These are phyloP conservation scores for Philotrypesis tridentata DNA, from an alignment of 1,140 invertebrate species.

Conservation along the genomic window DNA sequence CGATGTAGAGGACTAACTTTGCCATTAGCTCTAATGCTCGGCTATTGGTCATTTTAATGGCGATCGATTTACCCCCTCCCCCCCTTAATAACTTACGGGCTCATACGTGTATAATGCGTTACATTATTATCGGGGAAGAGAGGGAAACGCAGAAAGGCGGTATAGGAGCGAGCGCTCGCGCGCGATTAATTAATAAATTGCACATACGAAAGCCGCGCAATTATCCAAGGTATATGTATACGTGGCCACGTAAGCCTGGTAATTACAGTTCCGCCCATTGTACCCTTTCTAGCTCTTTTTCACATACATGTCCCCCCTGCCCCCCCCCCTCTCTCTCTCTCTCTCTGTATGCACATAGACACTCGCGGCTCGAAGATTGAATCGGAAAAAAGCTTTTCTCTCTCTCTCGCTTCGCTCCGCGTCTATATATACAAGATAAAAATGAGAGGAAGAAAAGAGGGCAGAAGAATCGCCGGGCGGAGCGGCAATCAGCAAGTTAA, in stretches of 20 bases:
- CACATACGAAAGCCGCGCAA: neutral
- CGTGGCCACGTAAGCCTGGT: neutral
- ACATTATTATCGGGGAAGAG: neutral
- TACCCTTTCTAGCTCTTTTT: too few relatives aligned
- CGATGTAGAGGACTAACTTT: neutral
- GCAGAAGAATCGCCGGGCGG: neutral
- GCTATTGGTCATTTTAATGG: neutral
- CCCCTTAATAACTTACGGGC: too few relatives aligned
- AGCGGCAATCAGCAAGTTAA: constrained; percentile 22
- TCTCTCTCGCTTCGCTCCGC: too few relatives aligned
- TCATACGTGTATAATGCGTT: neutral
- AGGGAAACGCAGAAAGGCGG: neutral
- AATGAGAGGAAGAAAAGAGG: neutral
- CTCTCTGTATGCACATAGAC: neutral
- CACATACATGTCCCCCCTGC: too few relatives aligned
- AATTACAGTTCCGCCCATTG: constrained; percentile 18
- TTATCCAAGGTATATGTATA: neutral
- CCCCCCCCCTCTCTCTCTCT: too few relatives aligned
- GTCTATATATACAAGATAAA: neutral
- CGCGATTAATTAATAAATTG: neutral
- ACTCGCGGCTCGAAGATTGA: neutral
- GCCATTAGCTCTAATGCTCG: neutral
- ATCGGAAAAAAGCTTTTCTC: neutral
- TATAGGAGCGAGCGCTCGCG: too few relatives aligned
- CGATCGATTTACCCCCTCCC: neutral